These are phyloP conservation scores for Ameiurus melas DNA, from an alignment of 2,113 vertebrate genomes.

Conservation along the genomic window DNA sequence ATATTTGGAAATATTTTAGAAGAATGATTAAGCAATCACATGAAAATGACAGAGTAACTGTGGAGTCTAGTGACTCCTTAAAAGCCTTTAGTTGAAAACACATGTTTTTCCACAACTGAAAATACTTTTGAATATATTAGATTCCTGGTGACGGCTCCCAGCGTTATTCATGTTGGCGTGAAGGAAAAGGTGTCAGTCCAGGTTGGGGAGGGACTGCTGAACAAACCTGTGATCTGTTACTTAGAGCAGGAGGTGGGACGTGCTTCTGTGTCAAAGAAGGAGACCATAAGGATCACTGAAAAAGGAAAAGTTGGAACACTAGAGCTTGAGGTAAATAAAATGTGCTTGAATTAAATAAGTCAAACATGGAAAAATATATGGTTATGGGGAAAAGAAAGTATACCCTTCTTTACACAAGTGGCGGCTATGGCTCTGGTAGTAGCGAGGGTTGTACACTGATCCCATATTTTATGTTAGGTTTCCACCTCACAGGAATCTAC, in stretches of 20 bases:
- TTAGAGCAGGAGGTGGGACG: conserved; percentile 22
- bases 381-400: background rate
- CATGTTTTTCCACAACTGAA: background rate
- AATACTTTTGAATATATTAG: conserved; percentile 49
- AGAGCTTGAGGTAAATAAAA: conserved; percentile 65
- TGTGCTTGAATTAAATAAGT: background rate
- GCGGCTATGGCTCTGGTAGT: too few species aligned
- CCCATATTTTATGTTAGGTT: too few species aligned
- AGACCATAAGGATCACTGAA: accelerated
- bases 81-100: background rate
- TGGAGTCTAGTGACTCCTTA: background rate
- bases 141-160: conserved; percentile 73
- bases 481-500: too few species aligned
- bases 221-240: conserved; percentile 51
- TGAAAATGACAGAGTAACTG: background rate
- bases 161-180: conserved; percentile 70
- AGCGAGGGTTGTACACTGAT: too few species aligned
- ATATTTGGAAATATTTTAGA: background rate
- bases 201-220: conserved; percentile 38
- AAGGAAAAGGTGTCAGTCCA: conserved; percentile 70
- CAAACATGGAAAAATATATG: background rate
- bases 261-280: conserved; percentile 28
- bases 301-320: conserved; percentile 14
- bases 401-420: too few species aligned
- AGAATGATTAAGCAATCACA: background rate